These are phyloP conservation scores for Struthio camelus DNA, from an alignment of 2,113 vertebrate species.

Conservation along the genomic window DNA sequence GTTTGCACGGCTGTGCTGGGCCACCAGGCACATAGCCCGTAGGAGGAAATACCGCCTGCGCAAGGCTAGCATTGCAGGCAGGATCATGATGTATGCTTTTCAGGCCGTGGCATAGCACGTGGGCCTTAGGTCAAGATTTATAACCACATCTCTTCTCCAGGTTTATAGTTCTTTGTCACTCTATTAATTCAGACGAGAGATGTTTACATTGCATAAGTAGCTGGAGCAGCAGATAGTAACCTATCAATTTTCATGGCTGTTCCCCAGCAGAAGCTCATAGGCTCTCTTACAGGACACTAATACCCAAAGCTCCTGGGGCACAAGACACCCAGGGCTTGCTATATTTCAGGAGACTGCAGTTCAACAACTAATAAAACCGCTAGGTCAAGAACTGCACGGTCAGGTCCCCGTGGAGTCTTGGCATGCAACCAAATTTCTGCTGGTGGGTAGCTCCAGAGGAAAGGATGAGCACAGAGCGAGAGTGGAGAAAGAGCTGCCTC, in stretches of 20 bases:
- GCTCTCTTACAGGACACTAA: constrained; percentile 19
- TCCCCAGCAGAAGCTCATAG: constrained; percentile 11
- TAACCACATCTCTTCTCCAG: background rate
- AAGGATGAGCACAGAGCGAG: rapidly evolving
- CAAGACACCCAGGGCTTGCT: constrained; percentile 24
- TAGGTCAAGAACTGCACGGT: constrained; percentile 19
- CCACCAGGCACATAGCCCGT: rapidly evolving
- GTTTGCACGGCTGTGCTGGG: background rate
- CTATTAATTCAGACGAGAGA: constrained; percentile 37
- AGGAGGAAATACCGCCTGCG: background rate
- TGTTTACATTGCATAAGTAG: constrained; percentile 66
- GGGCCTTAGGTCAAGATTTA: constrained; percentile 13
- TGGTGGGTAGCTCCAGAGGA: background rate
- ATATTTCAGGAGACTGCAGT: constrained; percentile 33
- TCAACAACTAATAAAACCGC: constrained; percentile 12
- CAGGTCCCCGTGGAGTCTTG: constrained; percentile 31
- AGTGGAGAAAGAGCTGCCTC: background rate
- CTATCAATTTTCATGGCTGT: constrained; percentile 57
- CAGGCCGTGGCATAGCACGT: background rate
- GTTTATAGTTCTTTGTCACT: constrained; percentile 56
- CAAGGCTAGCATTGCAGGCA: rapidly evolving
- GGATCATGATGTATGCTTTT: background rate
- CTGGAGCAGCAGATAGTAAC: constrained; percentile 42
- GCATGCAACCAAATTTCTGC: constrained; percentile 29
- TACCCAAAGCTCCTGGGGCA: constrained; percentile 24